Percentiles rank a stretch among this genome's conserved stretches.
Conservation (phyloP, 1,140 invertebrate species). For the Drosophila quadrilineata region DNA sequence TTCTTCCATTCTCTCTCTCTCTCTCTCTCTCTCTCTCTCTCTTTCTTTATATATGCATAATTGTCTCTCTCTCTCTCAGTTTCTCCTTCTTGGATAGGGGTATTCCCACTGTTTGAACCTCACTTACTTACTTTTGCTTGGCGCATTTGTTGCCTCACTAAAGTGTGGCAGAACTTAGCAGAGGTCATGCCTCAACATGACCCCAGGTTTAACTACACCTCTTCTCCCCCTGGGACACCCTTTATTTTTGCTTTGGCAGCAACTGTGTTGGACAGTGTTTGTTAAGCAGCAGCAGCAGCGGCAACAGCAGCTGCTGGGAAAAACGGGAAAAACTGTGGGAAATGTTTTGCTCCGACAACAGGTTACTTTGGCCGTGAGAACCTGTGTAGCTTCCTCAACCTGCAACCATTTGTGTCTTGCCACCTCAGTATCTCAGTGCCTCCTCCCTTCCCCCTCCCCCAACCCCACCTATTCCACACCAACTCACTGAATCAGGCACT, state of each 20-base stretch:
- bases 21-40: too few relatives aligned
- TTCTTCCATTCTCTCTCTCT: too few relatives aligned
- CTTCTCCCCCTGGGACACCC: neutral
- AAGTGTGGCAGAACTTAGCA: slow-evolving; percentile 25
- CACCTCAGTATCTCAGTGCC: neutral
- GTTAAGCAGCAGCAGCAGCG: too few relatives aligned
- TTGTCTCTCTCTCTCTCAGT: too few relatives aligned
- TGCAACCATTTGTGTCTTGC: slow-evolving; percentile 15
- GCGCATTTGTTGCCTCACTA: too few relatives aligned
- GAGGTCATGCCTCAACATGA: slow-evolving; percentile 33
- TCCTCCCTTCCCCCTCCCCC: neutral
- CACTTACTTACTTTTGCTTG: slow-evolving; percentile 27
- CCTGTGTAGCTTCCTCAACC: slow-evolving; percentile 41
- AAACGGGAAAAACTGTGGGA: slow-evolving; percentile 9
- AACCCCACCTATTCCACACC: neutral
- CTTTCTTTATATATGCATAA: too few relatives aligned
- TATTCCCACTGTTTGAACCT: too few relatives aligned
- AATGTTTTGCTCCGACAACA: slow-evolving; percentile 21
- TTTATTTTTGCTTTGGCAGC: too few relatives aligned
- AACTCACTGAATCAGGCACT: neutral
- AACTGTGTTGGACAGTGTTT: too few relatives aligned
- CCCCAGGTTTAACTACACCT: neutral
- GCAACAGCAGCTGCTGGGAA: neutral
- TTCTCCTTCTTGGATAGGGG: neutral
- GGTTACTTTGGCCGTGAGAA: slow-evolving; percentile 35